phyloP scores from a whole-genome alignment of 2,113 vertebrate genomes.

The Oreotrochilus melanogaster region DNA sequence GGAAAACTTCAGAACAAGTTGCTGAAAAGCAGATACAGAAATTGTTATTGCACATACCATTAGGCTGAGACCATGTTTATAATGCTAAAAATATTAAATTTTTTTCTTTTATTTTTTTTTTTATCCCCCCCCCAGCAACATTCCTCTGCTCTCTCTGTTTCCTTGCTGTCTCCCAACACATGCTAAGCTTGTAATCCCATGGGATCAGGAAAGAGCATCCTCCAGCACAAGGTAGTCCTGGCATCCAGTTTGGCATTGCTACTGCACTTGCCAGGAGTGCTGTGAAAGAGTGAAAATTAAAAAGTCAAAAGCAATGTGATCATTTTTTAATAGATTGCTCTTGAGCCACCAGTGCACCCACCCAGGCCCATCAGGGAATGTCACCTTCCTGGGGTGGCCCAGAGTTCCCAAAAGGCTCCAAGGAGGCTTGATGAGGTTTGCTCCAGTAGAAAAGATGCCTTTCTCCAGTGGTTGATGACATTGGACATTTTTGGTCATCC shows the following conservation, averaged over 20 bases:
- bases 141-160: neutral
- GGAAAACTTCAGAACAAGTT: slow-evolving; percentile 28
- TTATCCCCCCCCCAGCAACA: neutral
- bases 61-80: slow-evolving; percentile 6
- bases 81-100: neutral
- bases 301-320: accelerated
- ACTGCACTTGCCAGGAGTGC: accelerated
- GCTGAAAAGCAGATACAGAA: neutral
- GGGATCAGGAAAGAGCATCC: neutral
- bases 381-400: neutral
- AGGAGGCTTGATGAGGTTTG: accelerated
- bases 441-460: neutral
- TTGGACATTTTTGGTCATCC: neutral
- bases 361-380: accelerated
- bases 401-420: neutral
- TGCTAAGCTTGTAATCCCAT: accelerated
- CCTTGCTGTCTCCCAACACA: neutral
- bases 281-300: accelerated
- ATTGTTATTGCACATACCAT: neutral
- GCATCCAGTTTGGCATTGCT: accelerated
- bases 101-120: no score
- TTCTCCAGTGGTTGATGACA: neutral
- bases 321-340: neutral
- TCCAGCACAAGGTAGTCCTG: neutral
- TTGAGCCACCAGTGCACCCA: accelerated